phyloP scores from a whole-genome alignment of 23 tunicate genomes.

The Ciona savignyi region DNA sequence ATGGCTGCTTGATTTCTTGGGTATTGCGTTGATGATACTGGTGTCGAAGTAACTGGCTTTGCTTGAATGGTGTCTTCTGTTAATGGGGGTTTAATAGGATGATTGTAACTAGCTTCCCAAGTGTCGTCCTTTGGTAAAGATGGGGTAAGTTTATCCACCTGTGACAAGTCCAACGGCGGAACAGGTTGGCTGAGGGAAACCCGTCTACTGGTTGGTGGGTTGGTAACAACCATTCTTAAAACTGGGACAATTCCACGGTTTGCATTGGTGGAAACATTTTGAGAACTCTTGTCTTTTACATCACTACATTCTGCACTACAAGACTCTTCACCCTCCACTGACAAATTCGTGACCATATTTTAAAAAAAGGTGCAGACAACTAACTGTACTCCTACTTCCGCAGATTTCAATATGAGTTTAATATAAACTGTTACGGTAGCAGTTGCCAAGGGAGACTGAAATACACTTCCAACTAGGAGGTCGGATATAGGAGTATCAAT shows the following conservation, averaged over 20 bases:
- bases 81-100: neutral
- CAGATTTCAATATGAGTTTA: too few species aligned
- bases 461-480: neutral
- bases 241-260: neutral
- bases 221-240: neutral
- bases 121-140: neutral
- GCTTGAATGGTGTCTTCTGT: neutral
- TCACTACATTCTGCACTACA: too few species aligned
- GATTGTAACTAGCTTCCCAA: too few species aligned
- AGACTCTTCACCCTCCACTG: too few species aligned
- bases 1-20: neutral
- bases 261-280: too few species aligned
- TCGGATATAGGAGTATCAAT: conserved; percentile 1
- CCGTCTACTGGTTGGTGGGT: neutral
- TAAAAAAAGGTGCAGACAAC: too few species aligned
- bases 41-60: neutral
- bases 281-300: too few species aligned
- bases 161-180: neutral
- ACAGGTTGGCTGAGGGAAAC: neutral
- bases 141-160: neutral
- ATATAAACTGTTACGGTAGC: neutral
- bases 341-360: too few species aligned
- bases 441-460: neutral
- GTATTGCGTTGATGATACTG: neutral
- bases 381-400: too few species aligned